A percentile compares a stretch with the other conserved stretches of the same genome.
These are phyloP conservation scores for Suricata suricatta DNA, from an alignment of 2,113 vertebrate genomes.

Conservation along the genomic window DNA sequence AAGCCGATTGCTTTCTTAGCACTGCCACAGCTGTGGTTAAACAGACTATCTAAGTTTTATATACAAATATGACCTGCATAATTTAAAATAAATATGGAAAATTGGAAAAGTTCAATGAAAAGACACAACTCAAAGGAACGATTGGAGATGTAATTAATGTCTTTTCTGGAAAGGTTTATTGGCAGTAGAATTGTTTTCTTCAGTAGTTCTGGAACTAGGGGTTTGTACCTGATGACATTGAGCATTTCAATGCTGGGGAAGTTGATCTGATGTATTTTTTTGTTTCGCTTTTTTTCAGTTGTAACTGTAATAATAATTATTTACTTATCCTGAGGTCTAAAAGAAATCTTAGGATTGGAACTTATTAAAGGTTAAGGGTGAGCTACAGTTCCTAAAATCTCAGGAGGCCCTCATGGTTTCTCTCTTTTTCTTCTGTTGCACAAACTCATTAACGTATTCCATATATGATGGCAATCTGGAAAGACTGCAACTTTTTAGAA, in stretches of 20 bases:
- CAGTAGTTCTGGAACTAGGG: neutral
- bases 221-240: neutral
- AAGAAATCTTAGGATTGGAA: neutral
- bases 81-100: neutral
- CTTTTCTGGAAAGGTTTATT: neutral
- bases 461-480: neutral
- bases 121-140: neutral
- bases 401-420: neutral
- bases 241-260: neutral
- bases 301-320: neutral
- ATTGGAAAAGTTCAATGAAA: neutral
- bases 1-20: neutral
- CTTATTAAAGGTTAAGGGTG: neutral
- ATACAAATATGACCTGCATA: neutral
- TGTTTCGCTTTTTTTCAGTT: neutral
- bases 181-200: neutral
- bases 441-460: neutral
- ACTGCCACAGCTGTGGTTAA: neutral
- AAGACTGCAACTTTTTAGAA: neutral
- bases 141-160: neutral
- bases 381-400: neutral
- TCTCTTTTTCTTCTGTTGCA: neutral
- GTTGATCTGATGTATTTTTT: neutral
- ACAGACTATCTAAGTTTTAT: neutral
- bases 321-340: neutral